These are phyloP conservation scores for Brienomyrus brachyistius DNA, from an alignment of 2,113 vertebrate species.

Conservation along the genomic window DNA sequence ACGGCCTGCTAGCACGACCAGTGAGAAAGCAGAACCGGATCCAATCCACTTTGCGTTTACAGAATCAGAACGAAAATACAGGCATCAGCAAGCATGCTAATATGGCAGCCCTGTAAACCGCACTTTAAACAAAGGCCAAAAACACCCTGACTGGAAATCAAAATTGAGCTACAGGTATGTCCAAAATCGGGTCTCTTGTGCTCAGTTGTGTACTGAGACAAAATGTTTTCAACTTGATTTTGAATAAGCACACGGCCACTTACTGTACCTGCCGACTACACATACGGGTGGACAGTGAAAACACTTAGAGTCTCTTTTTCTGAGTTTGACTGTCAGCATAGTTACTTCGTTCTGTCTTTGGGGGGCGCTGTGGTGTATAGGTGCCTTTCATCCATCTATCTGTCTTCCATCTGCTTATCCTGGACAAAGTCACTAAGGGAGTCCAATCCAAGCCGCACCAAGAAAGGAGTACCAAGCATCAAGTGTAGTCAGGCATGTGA, in stretches of 20 bases:
- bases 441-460: neutral
- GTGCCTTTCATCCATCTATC: neutral
- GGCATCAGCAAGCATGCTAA: neutral
- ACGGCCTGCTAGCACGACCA: neutral
- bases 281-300: neutral
- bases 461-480: neutral
- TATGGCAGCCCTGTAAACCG: neutral
- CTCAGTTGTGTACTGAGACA: neutral
- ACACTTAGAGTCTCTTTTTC: neutral
- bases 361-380: neutral
- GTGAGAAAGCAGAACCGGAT: neutral
- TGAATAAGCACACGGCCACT: neutral
- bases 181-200: neutral
- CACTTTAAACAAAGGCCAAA: neutral
- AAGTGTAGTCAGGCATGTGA: neutral
- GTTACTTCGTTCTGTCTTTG: neutral
- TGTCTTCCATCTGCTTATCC: neutral
- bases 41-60: neutral
- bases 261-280: neutral
- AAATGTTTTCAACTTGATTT: neutral
- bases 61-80: neutral
- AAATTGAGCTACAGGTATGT: neutral
- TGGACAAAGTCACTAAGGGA: neutral
- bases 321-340: neutral
- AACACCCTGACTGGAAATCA: neutral